Conservation (phyloP, 2,797 vertebrate genomes). For the Lithobates pipiens region DNA sequence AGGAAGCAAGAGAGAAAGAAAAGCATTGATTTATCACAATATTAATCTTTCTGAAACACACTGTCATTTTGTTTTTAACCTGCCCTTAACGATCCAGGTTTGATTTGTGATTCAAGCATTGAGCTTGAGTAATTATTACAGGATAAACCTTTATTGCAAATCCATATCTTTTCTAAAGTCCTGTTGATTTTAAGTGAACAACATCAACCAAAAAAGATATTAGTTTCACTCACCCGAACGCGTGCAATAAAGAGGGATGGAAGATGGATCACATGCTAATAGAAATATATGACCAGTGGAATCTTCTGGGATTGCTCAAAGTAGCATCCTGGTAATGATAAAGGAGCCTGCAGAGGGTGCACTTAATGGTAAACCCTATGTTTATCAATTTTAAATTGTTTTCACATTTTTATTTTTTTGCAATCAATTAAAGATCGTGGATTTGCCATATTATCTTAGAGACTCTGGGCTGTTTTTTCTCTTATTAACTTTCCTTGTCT, state of each 20-base stretch:
- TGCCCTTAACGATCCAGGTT: constrained; percentile 64
- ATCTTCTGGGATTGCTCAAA: constrained; percentile 34
- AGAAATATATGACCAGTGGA: constrained; percentile 68
- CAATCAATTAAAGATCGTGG: constrained; percentile 16
- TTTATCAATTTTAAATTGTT: constrained; percentile 23
- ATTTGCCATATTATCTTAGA: constrained; percentile 2
- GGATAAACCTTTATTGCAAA: constrained; percentile 73
- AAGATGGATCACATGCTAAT: constrained; percentile 72
- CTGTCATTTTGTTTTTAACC: constrained; percentile 68
- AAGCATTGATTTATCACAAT: constrained; percentile 66
- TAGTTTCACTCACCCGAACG: constrained; percentile 70
- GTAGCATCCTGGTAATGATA: constrained; percentile 6
- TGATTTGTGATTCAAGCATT: constrained; percentile 66
- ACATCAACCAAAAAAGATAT: constrained; percentile 71
- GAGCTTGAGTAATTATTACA: constrained; percentile 73
- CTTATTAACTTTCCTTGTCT: constrained; percentile 2
- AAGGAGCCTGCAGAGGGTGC: constrained; percentile 11
- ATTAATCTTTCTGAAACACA: constrained; percentile 67
- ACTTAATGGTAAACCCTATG: constrained; percentile 9
- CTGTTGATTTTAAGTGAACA: constrained; percentile 74
- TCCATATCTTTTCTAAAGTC: constrained; percentile 70
- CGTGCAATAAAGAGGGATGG: constrained; percentile 73
- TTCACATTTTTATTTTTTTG: background rate
- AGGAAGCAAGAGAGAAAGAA: constrained; percentile 15
- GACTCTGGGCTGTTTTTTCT: background rate